Conservation (phyloP, 2,888 invertebrate genomes). For the Exephanes ischioxanthus region DNA sequence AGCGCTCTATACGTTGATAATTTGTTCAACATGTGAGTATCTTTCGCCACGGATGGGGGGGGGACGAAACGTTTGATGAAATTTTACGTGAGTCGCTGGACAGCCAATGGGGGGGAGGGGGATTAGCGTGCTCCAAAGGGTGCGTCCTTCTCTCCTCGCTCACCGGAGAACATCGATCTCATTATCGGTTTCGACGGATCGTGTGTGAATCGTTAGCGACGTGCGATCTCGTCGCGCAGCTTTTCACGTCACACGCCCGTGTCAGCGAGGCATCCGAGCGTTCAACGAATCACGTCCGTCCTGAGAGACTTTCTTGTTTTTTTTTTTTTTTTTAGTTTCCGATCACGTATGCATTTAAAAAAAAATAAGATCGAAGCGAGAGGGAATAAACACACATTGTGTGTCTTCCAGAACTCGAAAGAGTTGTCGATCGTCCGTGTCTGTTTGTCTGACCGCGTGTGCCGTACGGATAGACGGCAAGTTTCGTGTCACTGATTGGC, state of each 20-base stretch:
- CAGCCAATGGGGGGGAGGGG: constrained; percentile 10
- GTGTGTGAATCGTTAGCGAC: constrained; percentile 66
- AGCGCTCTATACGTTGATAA: constrained; percentile 44
- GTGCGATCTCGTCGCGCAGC: constrained; percentile 55
- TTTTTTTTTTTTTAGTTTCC: background rate
- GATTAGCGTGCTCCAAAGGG: constrained; percentile 60
- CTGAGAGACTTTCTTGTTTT: constrained; percentile 39
- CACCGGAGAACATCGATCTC: constrained; percentile 64
- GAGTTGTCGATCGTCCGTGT: background rate
- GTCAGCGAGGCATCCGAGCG: constrained; percentile 66
- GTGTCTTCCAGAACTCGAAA: background rate
- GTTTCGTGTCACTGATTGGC: background rate
- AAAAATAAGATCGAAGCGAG: too few species aligned
- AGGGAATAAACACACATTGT: background rate
- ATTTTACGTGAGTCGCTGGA: constrained; percentile 43
- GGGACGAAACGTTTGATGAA: constrained; percentile 49
- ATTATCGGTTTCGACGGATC: constrained; percentile 68
- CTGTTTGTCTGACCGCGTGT: background rate
- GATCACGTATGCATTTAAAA: background rate
- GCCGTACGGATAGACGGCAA: background rate
- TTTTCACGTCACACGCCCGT: constrained; percentile 63
- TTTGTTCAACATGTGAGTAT: constrained; percentile 61
- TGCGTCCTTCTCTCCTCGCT: background rate
- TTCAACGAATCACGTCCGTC: constrained; percentile 64
- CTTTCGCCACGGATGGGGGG: constrained; percentile 3